Percentiles rank a stretch among this genome's conserved stretches.
phyloP scores from a whole-genome alignment of 1,140 invertebrate species.

The Magallana angulata region DNA sequence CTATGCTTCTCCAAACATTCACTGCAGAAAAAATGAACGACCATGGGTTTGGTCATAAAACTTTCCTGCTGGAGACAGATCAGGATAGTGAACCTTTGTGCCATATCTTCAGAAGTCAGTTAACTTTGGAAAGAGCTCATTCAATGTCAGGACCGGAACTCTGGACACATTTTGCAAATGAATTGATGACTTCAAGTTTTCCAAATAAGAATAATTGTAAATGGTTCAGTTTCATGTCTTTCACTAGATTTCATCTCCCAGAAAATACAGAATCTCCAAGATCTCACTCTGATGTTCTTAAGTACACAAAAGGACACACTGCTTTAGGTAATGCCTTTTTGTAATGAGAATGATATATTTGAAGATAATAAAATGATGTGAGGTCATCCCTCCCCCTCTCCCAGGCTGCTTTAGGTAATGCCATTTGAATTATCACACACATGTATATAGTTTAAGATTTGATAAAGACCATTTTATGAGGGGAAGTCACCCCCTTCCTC shows the following conservation, averaged over 20 bases:
- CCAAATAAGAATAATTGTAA: conserved; percentile 85
- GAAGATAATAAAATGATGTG: too few relatives aligned
- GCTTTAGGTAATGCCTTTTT: conserved; percentile 86
- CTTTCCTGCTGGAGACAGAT: conserved; percentile 86
- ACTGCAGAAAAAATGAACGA: conserved; percentile 93
- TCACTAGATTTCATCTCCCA: conserved; percentile 88
- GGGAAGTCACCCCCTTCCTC: too few relatives aligned
- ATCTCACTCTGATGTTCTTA: conserved; percentile 87
- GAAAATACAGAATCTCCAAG: conserved; percentile 76
- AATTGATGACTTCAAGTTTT: conserved; percentile 85
- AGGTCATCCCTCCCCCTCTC: too few relatives aligned
- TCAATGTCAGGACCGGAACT: conserved; percentile 88
- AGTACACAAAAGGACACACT: conserved; percentile 88
- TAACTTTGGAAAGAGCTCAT: conserved; percentile 86
- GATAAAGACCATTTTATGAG: too few relatives aligned
- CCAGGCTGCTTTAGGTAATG: too few relatives aligned
- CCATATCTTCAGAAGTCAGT: conserved; percentile 84
- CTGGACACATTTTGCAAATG: conserved; percentile 90
- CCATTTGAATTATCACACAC: too few relatives aligned
- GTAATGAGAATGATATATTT: too few relatives aligned
- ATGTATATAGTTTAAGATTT: too few relatives aligned
- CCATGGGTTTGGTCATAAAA: conserved; percentile 88
- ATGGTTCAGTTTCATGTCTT: conserved; percentile 93
- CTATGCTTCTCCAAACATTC: conserved; percentile 90
- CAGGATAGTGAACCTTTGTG: conserved; percentile 82